A percentile compares a stretch with the other conserved stretches of the same genome.
phyloP scores from a whole-genome alignment of 2,888 invertebrate genomes.

The Clunio marinus region DNA sequence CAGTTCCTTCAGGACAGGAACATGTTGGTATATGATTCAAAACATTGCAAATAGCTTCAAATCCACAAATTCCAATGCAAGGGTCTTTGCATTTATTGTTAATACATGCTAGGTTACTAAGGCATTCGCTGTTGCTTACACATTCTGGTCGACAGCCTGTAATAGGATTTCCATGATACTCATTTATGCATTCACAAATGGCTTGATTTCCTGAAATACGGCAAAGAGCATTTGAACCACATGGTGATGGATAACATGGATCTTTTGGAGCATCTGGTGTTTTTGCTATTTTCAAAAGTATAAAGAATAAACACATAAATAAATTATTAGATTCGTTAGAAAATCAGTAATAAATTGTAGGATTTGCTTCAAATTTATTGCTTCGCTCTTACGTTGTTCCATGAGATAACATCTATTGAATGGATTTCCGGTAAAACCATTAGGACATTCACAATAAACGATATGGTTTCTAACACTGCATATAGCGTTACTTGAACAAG shows the following conservation, averaged over 20 bases:
- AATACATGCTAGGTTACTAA: constrained; percentile 76
- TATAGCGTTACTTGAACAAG: constrained; percentile 66
- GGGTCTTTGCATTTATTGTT: constrained; percentile 79
- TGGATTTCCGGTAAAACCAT: constrained; percentile 68
- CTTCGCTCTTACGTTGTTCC: background rate
- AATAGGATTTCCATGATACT: constrained; percentile 71
- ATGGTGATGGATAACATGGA: constrained; percentile 71
- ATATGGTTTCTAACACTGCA: constrained; percentile 74
- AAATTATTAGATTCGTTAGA: constrained; percentile 42
- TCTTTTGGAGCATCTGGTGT: constrained; percentile 45
- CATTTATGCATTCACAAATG: constrained; percentile 52
- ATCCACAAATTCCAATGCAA: constrained; percentile 74
- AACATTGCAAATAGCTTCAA: constrained; percentile 72
- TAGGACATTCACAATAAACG: constrained; percentile 71
- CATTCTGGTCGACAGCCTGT: constrained; percentile 79
- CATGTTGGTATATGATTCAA: constrained; percentile 67
- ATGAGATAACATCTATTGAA: constrained; percentile 51
- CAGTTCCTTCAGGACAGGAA: constrained; percentile 59
- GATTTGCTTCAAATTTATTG: constrained; percentile 5
- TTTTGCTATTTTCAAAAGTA: background rate
- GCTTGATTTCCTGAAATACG: constrained; percentile 59
- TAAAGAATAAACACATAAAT: background rate
- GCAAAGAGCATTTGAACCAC: constrained; percentile 62
- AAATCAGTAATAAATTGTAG: constrained; percentile 43
- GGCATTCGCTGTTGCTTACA: constrained; percentile 79